Percentiles rank a stretch among this genome's conserved stretches.
Evolutionary conservation across 2,113 vertebrate genomes (phyloP).

Genomic region (Mesoclemmys tuberculata): DNA sequence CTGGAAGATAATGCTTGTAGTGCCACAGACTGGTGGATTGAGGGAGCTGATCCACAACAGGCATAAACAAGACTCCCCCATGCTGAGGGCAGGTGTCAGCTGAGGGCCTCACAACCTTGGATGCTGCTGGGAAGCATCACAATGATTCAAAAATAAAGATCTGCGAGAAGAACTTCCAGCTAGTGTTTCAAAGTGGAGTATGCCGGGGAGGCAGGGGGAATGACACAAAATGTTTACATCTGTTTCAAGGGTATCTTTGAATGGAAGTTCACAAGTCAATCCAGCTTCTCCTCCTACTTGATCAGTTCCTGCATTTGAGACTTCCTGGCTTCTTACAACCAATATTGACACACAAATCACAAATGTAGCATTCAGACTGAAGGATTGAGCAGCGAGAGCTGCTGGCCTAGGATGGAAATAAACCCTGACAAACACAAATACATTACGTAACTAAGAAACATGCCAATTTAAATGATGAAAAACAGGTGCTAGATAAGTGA

Average conservation of each 20-base stretch:
- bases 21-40: neutral
- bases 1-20: neutral
- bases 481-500: neutral
- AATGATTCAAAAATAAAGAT: neutral
- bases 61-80: neutral
- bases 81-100: neutral
- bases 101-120: neutral
- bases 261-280: neutral
- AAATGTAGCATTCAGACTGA: neutral
- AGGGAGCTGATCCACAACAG: neutral
- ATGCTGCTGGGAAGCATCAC: neutral
- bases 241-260: neutral
- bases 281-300: neutral
- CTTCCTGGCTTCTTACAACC: neutral
- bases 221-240: neutral
- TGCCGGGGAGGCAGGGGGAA: neutral
- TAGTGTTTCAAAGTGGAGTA: neutral
- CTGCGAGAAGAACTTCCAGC: neutral
- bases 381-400: neutral
- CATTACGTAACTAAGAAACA: neutral
- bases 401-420: neutral
- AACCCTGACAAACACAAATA: neutral
- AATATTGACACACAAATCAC: neutral
- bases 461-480: neutral
- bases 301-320: neutral